A percentile compares a stretch with the other conserved stretches of the same genome.
phyloP scores from a whole-genome alignment of 2,888 invertebrate genomes.

The Anoncus sp. region DNA sequence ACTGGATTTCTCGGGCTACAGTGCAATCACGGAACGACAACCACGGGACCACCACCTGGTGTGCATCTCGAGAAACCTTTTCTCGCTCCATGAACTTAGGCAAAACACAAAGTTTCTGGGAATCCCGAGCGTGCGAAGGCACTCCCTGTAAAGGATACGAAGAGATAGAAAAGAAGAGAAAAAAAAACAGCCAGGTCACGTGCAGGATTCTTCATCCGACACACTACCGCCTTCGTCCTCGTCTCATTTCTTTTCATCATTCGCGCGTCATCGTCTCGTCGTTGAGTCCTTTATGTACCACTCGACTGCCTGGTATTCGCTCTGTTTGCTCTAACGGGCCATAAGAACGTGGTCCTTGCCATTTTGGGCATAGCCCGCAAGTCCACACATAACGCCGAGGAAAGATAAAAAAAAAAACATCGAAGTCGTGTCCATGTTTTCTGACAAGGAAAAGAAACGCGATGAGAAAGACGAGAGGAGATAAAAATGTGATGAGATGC shows the following conservation, averaged over 20 bases:
- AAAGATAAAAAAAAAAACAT: slow-evolving; percentile 7
- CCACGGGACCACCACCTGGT: slow-evolving; percentile 22
- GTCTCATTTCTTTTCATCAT: slow-evolving; percentile 25
- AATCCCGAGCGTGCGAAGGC: slow-evolving; percentile 31
- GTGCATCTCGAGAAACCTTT: slow-evolving; percentile 19
- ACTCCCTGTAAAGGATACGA: slow-evolving; percentile 16
- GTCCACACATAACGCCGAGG: slow-evolving; percentile 28
- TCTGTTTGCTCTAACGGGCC: background rate
- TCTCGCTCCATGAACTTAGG: slow-evolving; percentile 62
- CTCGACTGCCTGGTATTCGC: slow-evolving; percentile 8
- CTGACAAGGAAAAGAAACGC: slow-evolving; percentile 20
- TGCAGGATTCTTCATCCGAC: slow-evolving; percentile 44
- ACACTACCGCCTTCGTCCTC: background rate
- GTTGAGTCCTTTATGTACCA: background rate
- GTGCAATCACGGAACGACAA: slow-evolving; percentile 1
- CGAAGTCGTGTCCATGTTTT: background rate
- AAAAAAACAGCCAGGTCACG: slow-evolving; percentile 33
- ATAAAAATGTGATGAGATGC: slow-evolving; percentile 10
- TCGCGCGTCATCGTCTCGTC: slow-evolving; percentile 15
- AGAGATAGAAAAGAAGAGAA: background rate
- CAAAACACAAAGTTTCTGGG: slow-evolving; percentile 62
- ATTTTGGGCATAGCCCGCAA: slow-evolving; percentile 40
- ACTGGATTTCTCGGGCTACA: background rate
- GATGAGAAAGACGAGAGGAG: slow-evolving; percentile 9
- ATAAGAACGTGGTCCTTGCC: slow-evolving; percentile 41